These are phyloP conservation scores for Sphaerophoria rueppellii DNA, from an alignment of 2,888 invertebrate species.

Conservation along the genomic window DNA sequence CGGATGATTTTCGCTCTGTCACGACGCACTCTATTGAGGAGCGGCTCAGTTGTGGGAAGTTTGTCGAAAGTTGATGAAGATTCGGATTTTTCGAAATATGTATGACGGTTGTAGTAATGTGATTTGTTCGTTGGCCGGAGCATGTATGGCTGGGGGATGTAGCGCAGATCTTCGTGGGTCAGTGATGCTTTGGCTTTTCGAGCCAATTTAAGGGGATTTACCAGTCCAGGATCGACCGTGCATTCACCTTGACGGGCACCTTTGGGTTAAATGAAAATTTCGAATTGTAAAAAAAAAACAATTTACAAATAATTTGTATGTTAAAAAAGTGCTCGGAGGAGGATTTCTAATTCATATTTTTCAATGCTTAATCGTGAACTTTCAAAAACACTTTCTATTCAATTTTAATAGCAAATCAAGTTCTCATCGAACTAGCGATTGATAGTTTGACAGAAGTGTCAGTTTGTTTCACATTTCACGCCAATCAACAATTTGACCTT, in stretches of 20 bases:
- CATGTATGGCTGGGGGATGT: constrained; percentile 76
- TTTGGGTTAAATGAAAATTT: constrained; percentile 16
- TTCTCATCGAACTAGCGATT: no score
- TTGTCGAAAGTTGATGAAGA: constrained; percentile 74
- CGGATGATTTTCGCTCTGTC: constrained; percentile 88
- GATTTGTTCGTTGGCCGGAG: constrained; percentile 76
- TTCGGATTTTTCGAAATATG: constrained; percentile 73
- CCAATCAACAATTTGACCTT: background rate
- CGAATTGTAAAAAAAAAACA: background rate
- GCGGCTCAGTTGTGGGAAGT: constrained; percentile 52
- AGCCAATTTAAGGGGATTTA: constrained; percentile 86
- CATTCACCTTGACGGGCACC: constrained; percentile 87
- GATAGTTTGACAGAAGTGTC: background rate
- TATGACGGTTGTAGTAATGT: constrained; percentile 64
- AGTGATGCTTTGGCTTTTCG: constrained; percentile 76
- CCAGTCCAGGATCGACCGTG: constrained; percentile 84
- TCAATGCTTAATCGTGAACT: no score
- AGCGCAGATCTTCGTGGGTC: constrained; percentile 73
- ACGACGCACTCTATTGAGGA: constrained; percentile 83
- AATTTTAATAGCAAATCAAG: no score
- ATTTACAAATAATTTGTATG: background rate
- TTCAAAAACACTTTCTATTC: no score
- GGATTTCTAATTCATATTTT: no score
- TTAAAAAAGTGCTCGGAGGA: no score
- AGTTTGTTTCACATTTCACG: background rate